These are phyloP conservation scores for Pomatostomus ruficeps DNA, from an alignment of 2,113 vertebrate species.

Conservation along the genomic window DNA sequence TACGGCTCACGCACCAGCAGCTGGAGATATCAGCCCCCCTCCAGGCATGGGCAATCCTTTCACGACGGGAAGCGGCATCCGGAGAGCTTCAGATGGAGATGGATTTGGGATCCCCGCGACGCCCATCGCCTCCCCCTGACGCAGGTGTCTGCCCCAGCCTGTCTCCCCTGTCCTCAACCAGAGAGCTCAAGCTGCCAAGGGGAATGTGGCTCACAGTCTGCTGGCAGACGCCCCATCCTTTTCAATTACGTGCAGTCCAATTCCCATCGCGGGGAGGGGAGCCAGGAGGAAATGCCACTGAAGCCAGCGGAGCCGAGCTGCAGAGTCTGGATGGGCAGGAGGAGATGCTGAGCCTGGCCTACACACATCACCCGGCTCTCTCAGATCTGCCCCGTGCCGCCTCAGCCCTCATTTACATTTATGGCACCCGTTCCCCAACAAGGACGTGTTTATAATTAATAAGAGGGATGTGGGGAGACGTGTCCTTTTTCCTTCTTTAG, in stretches of 20 bases:
- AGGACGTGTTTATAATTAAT: not conserved
- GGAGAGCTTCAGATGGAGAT: not conserved
- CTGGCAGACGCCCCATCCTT: constrained; percentile 28
- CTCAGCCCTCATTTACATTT: not conserved
- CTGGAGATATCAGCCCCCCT: not conserved
- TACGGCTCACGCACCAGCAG: not conserved
- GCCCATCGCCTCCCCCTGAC: fast-evolving
- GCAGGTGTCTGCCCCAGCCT: not conserved
- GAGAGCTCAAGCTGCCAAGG: not conserved
- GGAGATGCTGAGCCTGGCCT: not conserved
- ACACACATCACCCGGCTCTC: not conserved
- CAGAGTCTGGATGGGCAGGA: not conserved
- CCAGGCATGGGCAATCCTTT: not conserved
- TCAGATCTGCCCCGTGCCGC: not conserved
- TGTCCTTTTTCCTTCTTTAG: not conserved
- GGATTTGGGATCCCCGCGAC: not conserved
- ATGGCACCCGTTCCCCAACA: not conserved
- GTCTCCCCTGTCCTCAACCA: not conserved
- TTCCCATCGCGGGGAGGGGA: not conserved
- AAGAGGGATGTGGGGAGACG: not conserved
- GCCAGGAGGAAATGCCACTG: constrained; percentile 44
- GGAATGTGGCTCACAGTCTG: not conserved
- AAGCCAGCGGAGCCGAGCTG: not conserved
- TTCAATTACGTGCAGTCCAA: constrained; percentile 16
- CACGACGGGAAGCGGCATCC: fast-evolving